Evolutionary conservation across 1,140 invertebrate genomes (phyloP), one percentile per base, ranked within the genome.

Genomic region (Neotoxoptera formosana): DNA sequence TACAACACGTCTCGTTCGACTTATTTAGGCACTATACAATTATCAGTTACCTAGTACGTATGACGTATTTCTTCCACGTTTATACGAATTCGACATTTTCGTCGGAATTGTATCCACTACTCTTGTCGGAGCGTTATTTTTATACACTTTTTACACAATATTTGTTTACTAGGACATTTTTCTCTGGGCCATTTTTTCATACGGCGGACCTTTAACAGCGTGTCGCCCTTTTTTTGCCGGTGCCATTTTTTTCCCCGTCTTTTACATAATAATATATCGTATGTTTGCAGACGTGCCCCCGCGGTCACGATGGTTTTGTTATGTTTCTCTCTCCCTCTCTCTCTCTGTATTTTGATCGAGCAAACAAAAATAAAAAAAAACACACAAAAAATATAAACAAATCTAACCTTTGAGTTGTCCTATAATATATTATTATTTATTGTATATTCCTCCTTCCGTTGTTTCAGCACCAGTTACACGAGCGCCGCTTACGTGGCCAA

Each of bases 401-500:
- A 53, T 23, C n/a, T n/a, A 7, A 20, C 14, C 11, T 7, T 34
- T 8, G n/a, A 9, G 1, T 87, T 87, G 48, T 87, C 17, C 20
- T 41, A 41, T 41, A 41, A 2, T 41, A 21, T 9, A 17, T 83
- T 47, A n/a, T n/a, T n/a, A n/a, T n/a, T n/a, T n/a, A n/a, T n/a
- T n/a, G n/a, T n/a, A n/a, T n/a, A n/a, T n/a, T n/a, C n/a, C n/a
- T n/a, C n/a, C n/a, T n/a, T n/a, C n/a, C 17, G 48, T 8, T 88
- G 1, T 48, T 88, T 88, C 94, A 96, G 96, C 94, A 96, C 96
- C 6, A 97, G 96, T 94, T 97, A 97, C 95, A 97, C 96, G 25
- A 96, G 96, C 84, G 96, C 96, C 36, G 96, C 96, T 34, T 97
- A 97, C 94, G 96, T 96, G 91, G 97, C 96, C 94, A 96, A 97